Conservation (phyloP, 2,797 vertebrate species). For the Hirundo rustica region DNA sequence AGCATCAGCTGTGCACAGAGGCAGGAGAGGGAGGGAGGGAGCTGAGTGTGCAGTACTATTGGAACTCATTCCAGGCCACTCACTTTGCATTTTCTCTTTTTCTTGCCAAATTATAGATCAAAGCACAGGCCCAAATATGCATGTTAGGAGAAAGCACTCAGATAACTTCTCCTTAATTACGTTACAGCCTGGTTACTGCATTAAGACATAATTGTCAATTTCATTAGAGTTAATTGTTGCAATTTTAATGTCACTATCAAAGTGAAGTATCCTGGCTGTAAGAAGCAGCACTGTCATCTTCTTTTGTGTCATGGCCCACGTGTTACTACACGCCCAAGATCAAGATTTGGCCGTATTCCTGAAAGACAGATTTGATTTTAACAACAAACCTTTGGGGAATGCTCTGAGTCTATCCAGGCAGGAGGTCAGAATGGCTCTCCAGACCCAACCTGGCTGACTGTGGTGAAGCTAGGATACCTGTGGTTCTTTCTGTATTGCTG, state of each 20-base stretch:
- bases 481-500: not conserved
- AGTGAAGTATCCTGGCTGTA: not conserved
- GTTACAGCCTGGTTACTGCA: not conserved
- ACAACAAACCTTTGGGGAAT: not conserved
- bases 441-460: not conserved
- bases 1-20: not conserved
- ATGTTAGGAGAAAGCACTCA: not conserved
- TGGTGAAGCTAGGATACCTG: not conserved
- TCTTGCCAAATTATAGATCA: slow-evolving; percentile 34
- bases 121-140: slow-evolving; percentile 17
- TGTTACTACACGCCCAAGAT: not conserved
- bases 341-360: not conserved
- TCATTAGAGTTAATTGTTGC: slow-evolving; percentile 56
- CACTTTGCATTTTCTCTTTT: not conserved
- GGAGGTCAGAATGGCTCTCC: not conserved
- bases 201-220: slow-evolving; percentile 52
- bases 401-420: not conserved
- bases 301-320: not conserved
- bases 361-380: not conserved
- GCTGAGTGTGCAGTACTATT: not conserved
- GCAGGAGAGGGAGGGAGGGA: not conserved
- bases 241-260: slow-evolving; percentile 43
- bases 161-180: slow-evolving; percentile 35
- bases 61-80: not conserved
- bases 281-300: not conserved